Evolutionary conservation across 2,797 vertebrate species (phyloP).

Genomic region (Choloepus didactylus): DNA sequence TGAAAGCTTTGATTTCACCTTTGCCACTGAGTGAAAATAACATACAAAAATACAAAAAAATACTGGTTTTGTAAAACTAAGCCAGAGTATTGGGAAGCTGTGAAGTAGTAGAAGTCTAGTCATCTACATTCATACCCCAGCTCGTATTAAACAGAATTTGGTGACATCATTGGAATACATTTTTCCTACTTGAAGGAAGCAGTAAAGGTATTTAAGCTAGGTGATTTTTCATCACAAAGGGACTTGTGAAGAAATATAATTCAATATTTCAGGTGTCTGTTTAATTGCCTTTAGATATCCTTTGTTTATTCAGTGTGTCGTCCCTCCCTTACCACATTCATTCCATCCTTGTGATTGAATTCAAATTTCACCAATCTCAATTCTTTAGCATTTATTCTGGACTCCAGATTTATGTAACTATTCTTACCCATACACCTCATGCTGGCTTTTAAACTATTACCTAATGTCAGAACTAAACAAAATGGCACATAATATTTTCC

Average conservation of each 20-base stretch:
- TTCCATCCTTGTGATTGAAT: background rate
- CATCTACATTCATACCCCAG: background rate
- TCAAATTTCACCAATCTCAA: background rate
- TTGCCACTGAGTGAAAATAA: background rate
- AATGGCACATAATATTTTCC: background rate
- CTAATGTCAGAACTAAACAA: background rate
- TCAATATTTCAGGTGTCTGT: constrained; percentile 4
- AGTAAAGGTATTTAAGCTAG: background rate
- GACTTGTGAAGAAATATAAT: background rate
- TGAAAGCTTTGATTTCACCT: constrained; percentile 15
- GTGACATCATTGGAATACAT: background rate
- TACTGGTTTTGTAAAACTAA: background rate
- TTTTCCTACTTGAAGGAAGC: background rate
- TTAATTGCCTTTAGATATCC: background rate
- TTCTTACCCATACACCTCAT: accelerated
- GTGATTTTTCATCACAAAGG: background rate
- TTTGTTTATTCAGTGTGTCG: background rate
- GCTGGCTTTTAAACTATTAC: background rate
- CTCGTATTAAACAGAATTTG: background rate
- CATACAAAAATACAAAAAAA: background rate
- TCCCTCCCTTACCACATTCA: background rate
- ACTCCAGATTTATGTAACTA: background rate
- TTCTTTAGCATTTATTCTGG: constrained; percentile 13
- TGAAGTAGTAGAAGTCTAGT: background rate
- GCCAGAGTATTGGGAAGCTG: background rate